Evolutionary conservation across 1,140 invertebrate genomes (phyloP).

Genomic region (Papilio aristodemus): DNA sequence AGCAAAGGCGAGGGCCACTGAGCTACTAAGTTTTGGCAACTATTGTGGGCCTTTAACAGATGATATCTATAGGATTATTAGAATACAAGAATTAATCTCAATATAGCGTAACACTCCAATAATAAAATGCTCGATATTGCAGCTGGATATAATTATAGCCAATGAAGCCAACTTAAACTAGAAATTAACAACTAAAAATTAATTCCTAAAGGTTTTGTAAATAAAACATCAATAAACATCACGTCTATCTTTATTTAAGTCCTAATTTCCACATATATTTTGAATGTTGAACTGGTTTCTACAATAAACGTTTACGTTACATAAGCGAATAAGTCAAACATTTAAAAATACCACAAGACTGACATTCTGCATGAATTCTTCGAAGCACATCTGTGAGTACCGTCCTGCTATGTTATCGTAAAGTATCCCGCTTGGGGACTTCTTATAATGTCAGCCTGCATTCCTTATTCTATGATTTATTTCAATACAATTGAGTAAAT

Average conservation of each 20-base stretch:
- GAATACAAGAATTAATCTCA: too few species aligned
- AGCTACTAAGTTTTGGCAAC: too few species aligned
- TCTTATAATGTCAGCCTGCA: background rate
- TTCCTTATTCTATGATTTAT: constrained; percentile 2
- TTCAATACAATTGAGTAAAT: background rate
- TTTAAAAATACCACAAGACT: background rate
- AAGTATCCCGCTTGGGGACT: too few species aligned
- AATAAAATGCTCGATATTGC: too few species aligned
- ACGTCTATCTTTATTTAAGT: constrained; percentile 29
- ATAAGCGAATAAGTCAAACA: constrained; percentile 1
- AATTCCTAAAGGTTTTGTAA: constrained; percentile 1
- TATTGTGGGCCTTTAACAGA: too few species aligned
- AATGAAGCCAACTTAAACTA: background rate
- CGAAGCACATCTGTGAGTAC: background rate
- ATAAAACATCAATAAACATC: constrained; percentile 26
- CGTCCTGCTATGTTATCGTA: background rate
- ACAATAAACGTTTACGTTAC: constrained; percentile 1
- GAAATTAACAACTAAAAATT: background rate
- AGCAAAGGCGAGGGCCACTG: too few species aligned
- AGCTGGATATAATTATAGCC: too few species aligned
- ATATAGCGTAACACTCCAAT: too few species aligned
- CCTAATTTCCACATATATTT: constrained; percentile 14
- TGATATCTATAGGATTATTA: too few species aligned
- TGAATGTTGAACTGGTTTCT: constrained; percentile 14
- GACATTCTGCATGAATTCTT: background rate